Evolutionary conservation across 2,888 invertebrate genomes (phyloP).

Genomic region (Gnatocerus cornutus): DNA sequence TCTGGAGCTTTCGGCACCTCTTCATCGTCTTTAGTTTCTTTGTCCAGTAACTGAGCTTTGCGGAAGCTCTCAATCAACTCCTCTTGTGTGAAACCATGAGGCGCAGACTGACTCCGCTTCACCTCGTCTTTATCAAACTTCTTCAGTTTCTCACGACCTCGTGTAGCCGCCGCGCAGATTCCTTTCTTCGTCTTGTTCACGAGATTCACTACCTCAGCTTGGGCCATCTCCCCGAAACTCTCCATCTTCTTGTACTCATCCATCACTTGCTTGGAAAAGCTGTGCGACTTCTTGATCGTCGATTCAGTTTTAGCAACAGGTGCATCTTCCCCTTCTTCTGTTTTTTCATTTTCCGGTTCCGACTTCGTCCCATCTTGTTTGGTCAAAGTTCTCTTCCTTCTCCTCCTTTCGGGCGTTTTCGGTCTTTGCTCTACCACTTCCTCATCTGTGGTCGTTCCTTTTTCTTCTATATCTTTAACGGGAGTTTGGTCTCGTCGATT

Average conservation of each 20-base stretch:
- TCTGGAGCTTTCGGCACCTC: neutral
- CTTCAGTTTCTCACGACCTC: constrained; percentile 60
- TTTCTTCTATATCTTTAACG: constrained; percentile 69
- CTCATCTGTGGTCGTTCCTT: constrained; percentile 67
- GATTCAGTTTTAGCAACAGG: neutral
- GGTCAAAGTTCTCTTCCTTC: constrained; percentile 50
- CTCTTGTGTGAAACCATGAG: constrained; percentile 74
- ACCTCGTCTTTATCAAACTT: constrained; percentile 63
- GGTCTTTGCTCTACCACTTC: constrained; percentile 59
- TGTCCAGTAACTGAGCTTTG: constrained; percentile 68
- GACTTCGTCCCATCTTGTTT: constrained; percentile 51
- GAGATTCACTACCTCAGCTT: constrained; percentile 62
- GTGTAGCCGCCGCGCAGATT: constrained; percentile 58
- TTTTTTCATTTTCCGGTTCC: constrained; percentile 18
- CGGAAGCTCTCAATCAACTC: constrained; percentile 74
- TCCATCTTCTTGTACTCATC: constrained; percentile 54
- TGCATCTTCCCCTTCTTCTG: neutral
- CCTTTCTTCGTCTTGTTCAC: constrained; percentile 67
- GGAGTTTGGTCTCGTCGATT: constrained; percentile 78
- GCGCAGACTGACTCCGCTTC: constrained; percentile 76
- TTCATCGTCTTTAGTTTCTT: constrained; percentile 2
- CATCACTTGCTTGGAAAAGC: constrained; percentile 9
- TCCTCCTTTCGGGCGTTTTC: constrained; percentile 66
- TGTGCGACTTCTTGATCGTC: constrained; percentile 21
- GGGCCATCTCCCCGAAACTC: constrained; percentile 62